phyloP scores from a whole-genome alignment of 2,888 invertebrate species.

The Digitonthophagus gazella region DNA sequence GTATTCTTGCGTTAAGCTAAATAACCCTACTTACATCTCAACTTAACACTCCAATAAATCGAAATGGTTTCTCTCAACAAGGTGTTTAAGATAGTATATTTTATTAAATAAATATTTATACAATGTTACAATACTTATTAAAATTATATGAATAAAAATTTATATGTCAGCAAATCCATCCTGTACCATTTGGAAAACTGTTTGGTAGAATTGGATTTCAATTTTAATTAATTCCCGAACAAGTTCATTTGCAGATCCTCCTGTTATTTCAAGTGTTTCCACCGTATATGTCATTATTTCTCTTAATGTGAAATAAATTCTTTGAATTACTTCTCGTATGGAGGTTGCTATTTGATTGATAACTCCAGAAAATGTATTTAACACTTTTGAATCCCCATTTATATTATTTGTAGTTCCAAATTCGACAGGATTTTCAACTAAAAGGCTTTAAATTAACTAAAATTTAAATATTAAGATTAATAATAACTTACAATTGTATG shows the following conservation, averaged over 20 bases:
- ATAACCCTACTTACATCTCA: too few species aligned
- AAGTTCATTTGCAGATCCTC: neutral
- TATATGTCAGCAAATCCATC: neutral
- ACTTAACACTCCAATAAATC: too few species aligned
- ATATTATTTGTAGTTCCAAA: neutral
- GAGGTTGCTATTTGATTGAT: neutral
- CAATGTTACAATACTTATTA: neutral
- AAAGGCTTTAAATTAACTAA: neutral
- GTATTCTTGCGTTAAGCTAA: too few species aligned
- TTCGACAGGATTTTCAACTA: neutral
- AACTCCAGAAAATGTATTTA: neutral
- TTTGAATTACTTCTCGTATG: neutral
- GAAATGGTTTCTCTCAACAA: too few species aligned
- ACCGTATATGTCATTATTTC: neutral
- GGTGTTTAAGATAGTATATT: too few species aligned
- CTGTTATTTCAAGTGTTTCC: neutral
- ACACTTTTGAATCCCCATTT: neutral
- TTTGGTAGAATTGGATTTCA: neutral
- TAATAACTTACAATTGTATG: neutral
- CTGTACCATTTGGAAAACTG: neutral
- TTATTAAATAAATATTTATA: too few species aligned
- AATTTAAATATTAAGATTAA: neutral
- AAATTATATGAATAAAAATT: neutral
- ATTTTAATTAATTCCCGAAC: neutral
- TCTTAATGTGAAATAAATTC: neutral